Conservation (phyloP, 2,888 invertebrate species). For the Cotesia congregata region DNA sequence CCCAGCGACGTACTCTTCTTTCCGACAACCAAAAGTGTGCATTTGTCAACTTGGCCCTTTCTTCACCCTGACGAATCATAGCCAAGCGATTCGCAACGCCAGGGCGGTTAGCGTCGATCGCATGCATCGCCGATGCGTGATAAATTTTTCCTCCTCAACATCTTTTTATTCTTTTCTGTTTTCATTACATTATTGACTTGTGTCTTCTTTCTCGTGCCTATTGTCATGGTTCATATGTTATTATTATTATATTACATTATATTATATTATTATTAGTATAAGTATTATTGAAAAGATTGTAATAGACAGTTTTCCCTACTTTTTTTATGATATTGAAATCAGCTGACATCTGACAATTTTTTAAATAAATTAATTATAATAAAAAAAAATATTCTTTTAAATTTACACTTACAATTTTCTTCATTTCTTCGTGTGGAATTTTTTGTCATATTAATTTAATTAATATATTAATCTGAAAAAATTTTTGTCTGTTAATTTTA, state of each 20-base stretch:
- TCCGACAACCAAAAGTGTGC: not conserved
- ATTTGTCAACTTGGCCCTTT: constrained; percentile 19
- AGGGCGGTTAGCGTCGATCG: constrained; percentile 34
- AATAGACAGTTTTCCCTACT: constrained; percentile 17
- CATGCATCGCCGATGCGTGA: constrained; percentile 24
- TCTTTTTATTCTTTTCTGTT: constrained; percentile 18
- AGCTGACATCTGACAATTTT: no score
- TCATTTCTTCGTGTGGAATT: no score
- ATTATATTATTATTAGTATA: no score
- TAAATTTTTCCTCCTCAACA: constrained; percentile 23
- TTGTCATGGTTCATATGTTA: constrained; percentile 56
- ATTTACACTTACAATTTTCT: no score
- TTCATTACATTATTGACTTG: not conserved
- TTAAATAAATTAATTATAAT: no score
- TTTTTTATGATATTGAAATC: not conserved
- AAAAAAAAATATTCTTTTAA: no score
- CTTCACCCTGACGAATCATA: constrained; percentile 20
- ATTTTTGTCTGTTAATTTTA: no score
- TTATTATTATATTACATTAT: no score
- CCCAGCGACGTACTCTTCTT: constrained; percentile 4
- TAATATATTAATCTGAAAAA: no score
- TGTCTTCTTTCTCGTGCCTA: constrained; percentile 23
- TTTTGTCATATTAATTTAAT: no score
- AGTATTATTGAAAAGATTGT: no score
- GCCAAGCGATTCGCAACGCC: constrained; percentile 32